Evolutionary conservation across 1,140 invertebrate species (phyloP).

Genomic region (Lethrus apterus): DNA sequence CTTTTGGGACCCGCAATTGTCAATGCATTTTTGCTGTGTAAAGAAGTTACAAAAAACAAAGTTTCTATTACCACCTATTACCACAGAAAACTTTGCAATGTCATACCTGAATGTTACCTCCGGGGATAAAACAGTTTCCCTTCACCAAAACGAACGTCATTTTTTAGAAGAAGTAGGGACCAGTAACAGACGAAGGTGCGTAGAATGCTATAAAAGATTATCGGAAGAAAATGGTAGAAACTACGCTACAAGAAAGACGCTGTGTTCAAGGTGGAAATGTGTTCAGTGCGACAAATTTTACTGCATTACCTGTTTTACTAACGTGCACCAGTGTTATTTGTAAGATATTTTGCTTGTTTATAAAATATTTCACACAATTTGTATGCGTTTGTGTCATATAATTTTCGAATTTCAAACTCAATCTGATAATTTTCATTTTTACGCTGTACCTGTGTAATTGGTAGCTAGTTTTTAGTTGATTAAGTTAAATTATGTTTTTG

Average conservation of each 20-base stretch:
- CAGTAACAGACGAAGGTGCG: constrained; percentile 10
- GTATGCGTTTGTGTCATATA: too few relatives aligned
- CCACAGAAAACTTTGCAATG: constrained; percentile 7
- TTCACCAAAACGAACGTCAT: neutral
- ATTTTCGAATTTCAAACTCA: too few relatives aligned
- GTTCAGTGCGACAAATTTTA: constrained; percentile 11
- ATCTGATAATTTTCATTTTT: too few relatives aligned
- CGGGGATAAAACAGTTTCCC: neutral
- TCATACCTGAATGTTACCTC: neutral
- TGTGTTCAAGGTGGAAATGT: neutral
- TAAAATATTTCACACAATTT: too few relatives aligned
- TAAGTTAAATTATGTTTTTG: too few relatives aligned
- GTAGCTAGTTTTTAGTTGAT: too few relatives aligned
- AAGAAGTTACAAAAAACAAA: constrained; percentile 15
- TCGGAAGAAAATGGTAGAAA: constrained; percentile 7
- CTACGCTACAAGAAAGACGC: constrained; percentile 1
- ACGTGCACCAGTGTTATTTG: neutral
- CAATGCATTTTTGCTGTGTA: too few relatives aligned
- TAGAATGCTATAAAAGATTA: constrained; percentile 11
- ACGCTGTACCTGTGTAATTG: too few relatives aligned
- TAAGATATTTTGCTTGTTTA: neutral
- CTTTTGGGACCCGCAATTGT: too few relatives aligned
- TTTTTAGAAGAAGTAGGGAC: constrained; percentile 4
- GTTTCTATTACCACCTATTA: too few relatives aligned
- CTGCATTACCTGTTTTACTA: constrained; percentile 11